phyloP scores from a whole-genome alignment of 37 sponge, comb jelly and placozoan genomes.

The Corticium candelabrum region DNA sequence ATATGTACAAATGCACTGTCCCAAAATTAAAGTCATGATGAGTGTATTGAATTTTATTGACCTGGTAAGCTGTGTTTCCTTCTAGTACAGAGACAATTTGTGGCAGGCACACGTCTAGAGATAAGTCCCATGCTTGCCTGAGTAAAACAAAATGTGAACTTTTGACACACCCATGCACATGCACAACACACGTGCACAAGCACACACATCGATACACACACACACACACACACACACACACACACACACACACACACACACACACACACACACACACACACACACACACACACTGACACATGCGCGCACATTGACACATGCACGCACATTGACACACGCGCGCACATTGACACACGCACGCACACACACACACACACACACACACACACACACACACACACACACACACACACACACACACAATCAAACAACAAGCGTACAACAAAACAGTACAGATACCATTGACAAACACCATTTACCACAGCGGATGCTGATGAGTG shows the following conservation, averaged over 20 bases:
- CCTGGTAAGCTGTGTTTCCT: constrained; percentile 42
- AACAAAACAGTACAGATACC: neutral
- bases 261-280: constrained; percentile 5
- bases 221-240: constrained; percentile 3
- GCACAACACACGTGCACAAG: neutral
- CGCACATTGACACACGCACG: too few relatives aligned
- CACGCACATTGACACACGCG: neutral
- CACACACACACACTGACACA: too few relatives aligned
- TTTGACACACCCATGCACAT: neutral
- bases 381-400: constrained; percentile 1
- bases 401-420: neutral
- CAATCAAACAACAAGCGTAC: too few relatives aligned
- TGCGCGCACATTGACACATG: neutral
- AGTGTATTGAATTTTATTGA: too few relatives aligned
- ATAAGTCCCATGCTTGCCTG: constrained; percentile 87
- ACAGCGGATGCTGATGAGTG: constrained; percentile 76
- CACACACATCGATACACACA: too few relatives aligned
- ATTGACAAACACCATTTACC: constrained; percentile 13
- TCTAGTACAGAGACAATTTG: constrained; percentile 59
- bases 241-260: constrained; percentile 5
- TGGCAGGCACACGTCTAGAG: constrained; percentile 74
- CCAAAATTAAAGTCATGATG: too few relatives aligned
- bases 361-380: neutral
- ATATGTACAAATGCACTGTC: too few relatives aligned
- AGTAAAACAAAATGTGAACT: neutral